Percentiles rank a stretch among this genome's conserved stretches.
Evolutionary conservation across 2,113 vertebrate genomes (phyloP).

Genomic region (Xiphophorus maculatus): DNA sequence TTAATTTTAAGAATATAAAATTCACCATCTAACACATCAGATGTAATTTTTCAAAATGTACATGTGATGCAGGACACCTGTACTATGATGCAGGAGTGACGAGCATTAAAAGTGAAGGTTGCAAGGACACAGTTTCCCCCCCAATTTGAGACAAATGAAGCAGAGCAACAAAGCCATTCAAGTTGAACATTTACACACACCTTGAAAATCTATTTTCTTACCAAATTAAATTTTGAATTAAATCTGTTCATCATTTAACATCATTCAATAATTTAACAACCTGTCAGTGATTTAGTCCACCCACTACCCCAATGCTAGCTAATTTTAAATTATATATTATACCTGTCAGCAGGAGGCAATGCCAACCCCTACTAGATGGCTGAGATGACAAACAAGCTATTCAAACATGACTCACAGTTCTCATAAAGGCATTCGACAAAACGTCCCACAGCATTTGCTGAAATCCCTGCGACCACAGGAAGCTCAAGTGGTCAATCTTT

Average conservation of each 20-base stretch:
- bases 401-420: slow-evolving; percentile 56
- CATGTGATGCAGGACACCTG: too few species aligned
- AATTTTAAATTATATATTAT: neutral
- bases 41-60: neutral
- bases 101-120: neutral
- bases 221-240: too few species aligned
- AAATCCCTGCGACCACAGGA: slow-evolving; percentile 40
- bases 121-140: neutral
- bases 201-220: neutral
- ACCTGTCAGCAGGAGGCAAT: slow-evolving; percentile 6
- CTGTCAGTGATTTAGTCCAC: neutral
- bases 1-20: neutral
- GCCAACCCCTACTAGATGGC: slow-evolving; percentile 16
- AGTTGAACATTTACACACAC: neutral
- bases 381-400: slow-evolving; percentile 34
- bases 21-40: neutral
- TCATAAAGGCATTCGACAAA: slow-evolving; percentile 37
- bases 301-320: neutral
- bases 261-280: neutral
- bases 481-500: slow-evolving; percentile 47
- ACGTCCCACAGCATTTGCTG: slow-evolving; percentile 30
- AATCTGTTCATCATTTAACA: neutral
- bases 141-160: neutral
- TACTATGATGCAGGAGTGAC: too few species aligned
- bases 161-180: neutral